These are phyloP conservation scores for Enteromius viviparus DNA, from an alignment of 2,797 vertebrate species.

Conservation along the genomic window DNA sequence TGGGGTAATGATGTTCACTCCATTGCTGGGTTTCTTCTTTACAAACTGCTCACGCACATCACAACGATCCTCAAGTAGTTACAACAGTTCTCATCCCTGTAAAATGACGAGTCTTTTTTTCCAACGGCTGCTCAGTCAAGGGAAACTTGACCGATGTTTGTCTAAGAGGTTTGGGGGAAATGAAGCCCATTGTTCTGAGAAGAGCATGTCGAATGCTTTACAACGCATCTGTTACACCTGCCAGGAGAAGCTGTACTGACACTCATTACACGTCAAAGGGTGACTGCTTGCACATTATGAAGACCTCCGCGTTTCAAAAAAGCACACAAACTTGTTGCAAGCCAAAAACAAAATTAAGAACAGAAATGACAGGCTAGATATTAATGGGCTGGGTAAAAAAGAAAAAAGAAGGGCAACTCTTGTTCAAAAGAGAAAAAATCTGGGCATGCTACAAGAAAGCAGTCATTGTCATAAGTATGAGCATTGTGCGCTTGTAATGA, in stretches of 20 bases:
- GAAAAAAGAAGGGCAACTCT: not conserved
- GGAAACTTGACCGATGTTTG: slow-evolving; percentile 15
- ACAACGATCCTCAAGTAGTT: not conserved
- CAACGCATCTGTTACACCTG: slow-evolving; percentile 21
- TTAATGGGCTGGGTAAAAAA: not conserved
- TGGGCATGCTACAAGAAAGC: not conserved
- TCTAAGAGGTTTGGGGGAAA: slow-evolving; percentile 14
- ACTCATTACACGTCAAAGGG: not conserved
- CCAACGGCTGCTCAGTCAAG: not conserved
- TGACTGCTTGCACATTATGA: not conserved
- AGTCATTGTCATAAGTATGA: not conserved
- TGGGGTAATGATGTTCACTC: slow-evolving; percentile 19
- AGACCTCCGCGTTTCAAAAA: not conserved
- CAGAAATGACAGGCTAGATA: not conserved
- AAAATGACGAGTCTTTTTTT: slow-evolving; percentile 4
- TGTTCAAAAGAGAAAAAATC: not conserved
- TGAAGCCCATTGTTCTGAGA: slow-evolving; percentile 23
- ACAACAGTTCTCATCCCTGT: slow-evolving; percentile 5
- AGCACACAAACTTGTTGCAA: not conserved
- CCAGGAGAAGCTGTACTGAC: slow-evolving; percentile 13
- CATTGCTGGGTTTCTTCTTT: not conserved
- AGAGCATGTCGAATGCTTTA: not conserved
- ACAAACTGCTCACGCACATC: slow-evolving; percentile 5
- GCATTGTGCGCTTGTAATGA: not conserved
- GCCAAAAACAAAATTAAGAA: not conserved